Conservation (phyloP, 2,888 invertebrate genomes). For the Netelia inedita region DNA sequence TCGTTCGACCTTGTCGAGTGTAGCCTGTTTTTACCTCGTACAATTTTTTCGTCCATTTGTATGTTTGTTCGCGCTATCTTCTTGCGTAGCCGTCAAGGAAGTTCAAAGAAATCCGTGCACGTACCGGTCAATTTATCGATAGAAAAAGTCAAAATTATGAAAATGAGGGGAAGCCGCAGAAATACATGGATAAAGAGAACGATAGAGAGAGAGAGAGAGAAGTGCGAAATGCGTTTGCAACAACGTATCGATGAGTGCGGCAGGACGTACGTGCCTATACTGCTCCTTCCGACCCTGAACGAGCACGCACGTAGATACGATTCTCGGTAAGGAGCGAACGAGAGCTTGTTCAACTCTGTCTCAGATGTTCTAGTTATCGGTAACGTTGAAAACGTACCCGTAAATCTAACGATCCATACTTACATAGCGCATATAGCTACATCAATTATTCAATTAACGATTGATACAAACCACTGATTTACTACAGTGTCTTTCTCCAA, state of each 20-base stretch:
- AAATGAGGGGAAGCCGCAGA: slow-evolving; percentile 16
- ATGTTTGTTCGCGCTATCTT: no score
- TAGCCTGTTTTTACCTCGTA: neutral
- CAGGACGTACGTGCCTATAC: slow-evolving; percentile 3
- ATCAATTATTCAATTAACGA: slow-evolving; percentile 30
- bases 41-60: neutral
- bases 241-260: slow-evolving; percentile 14
- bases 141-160: slow-evolving; percentile 65
- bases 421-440: neutral
- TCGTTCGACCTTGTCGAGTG: no score
- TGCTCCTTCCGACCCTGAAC: slow-evolving; percentile 6
- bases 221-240: slow-evolving; percentile 8
- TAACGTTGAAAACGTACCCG: neutral
- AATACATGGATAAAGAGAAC: slow-evolving; percentile 56
- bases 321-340: slow-evolving; percentile 40
- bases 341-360: slow-evolving; percentile 7
- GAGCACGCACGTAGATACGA: slow-evolving; percentile 43
- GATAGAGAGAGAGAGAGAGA: slow-evolving; percentile 46
- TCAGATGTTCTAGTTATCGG: neutral
- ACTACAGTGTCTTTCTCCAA: neutral
- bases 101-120: slow-evolving; percentile 54
- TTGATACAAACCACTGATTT: neutral
- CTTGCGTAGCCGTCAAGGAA: slow-evolving; percentile 12
- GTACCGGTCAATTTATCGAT: slow-evolving; percentile 32
- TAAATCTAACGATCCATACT: neutral